These are phyloP conservation scores for Amblyjoppa fuscipennis DNA, from an alignment of 2,888 invertebrate genomes.

Conservation along the genomic window DNA sequence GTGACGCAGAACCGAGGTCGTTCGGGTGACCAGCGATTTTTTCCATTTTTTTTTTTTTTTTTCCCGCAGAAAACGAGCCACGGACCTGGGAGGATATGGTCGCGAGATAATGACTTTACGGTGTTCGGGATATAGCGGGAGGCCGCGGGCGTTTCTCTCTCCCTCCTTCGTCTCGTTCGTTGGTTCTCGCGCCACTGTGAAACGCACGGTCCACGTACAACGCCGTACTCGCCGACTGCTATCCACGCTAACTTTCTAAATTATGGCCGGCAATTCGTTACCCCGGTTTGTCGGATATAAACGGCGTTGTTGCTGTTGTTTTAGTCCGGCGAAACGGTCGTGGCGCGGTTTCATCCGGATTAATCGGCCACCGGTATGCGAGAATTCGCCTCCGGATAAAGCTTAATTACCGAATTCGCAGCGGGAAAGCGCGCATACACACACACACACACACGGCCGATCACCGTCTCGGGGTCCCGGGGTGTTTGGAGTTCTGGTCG, in stretches of 20 bases:
- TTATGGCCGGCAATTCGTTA: conserved; percentile 76
- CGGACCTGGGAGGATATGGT: conserved; percentile 29
- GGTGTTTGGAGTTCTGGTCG: conserved; percentile 9
- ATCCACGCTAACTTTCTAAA: conserved; percentile 74
- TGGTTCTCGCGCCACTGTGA: conserved; percentile 2
- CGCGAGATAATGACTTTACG: conserved; percentile 67
- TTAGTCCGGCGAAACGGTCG: conserved; percentile 65
- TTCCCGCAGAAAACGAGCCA: conserved; percentile 23
- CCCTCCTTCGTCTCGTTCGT: background rate
- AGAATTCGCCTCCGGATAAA: conserved; percentile 40
- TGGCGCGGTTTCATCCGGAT: conserved; percentile 55
- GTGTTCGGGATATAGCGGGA: conserved; percentile 45
- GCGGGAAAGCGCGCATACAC: background rate
- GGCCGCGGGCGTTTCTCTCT: conserved; percentile 32
- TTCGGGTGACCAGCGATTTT: conserved; percentile 4
- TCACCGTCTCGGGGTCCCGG: conserved; percentile 26
- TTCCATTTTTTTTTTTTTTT: background rate
- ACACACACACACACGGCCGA: background rate
- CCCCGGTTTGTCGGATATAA: conserved; percentile 58
- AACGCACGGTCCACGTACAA: conserved; percentile 2
- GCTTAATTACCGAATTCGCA: conserved; percentile 49
- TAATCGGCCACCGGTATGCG: conserved; percentile 61
- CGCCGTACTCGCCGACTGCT: conserved; percentile 44
- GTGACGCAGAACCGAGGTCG: conserved; percentile 13
- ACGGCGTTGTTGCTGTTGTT: conserved; percentile 61